phyloP scores from a whole-genome alignment of 1,140 invertebrate genomes.

The Lithobius niger region DNA sequence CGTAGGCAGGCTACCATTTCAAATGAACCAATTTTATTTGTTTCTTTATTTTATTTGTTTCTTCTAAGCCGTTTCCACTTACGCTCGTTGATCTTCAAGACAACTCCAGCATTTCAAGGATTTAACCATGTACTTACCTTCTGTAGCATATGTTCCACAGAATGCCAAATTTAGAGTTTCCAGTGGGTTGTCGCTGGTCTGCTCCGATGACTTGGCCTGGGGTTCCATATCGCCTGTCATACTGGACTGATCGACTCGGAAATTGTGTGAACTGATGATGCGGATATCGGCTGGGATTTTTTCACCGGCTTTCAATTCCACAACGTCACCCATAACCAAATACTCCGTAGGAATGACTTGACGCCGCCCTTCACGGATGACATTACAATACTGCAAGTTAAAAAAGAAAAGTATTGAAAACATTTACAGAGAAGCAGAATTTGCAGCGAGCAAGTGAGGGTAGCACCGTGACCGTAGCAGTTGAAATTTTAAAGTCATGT shows the following conservation, averaged over 20 bases:
- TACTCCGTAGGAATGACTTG: conserved; percentile 76
- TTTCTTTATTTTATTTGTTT: no score
- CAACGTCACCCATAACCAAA: conserved; percentile 80
- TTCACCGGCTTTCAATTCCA: conserved; percentile 90
- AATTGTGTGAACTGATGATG: conserved; percentile 62
- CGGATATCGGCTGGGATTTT: conserved; percentile 87
- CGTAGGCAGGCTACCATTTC: no score
- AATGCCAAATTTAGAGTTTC: conserved; percentile 36
- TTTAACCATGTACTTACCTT: conserved; percentile 21
- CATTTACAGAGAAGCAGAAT: no score
- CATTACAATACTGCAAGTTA: conserved; percentile 64
- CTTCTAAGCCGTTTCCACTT: no score
- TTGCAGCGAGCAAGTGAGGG: no score
- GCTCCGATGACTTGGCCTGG: conserved; percentile 19
- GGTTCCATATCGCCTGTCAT: conserved; percentile 21
- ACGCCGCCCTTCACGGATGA: conserved; percentile 87
- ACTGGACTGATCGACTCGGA: conserved; percentile 20
- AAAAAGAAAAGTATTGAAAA: not conserved
- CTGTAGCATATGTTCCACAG: conserved; percentile 36
- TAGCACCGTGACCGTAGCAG: no score
- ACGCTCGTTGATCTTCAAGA: no score
- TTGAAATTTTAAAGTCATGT: not conserved
- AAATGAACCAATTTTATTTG: no score
- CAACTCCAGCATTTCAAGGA: no score
- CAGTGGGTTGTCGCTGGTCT: conserved; percentile 35